phyloP scores from a whole-genome alignment of 2,797 vertebrate genomes.

The Pangasius sanitwongsei region DNA sequence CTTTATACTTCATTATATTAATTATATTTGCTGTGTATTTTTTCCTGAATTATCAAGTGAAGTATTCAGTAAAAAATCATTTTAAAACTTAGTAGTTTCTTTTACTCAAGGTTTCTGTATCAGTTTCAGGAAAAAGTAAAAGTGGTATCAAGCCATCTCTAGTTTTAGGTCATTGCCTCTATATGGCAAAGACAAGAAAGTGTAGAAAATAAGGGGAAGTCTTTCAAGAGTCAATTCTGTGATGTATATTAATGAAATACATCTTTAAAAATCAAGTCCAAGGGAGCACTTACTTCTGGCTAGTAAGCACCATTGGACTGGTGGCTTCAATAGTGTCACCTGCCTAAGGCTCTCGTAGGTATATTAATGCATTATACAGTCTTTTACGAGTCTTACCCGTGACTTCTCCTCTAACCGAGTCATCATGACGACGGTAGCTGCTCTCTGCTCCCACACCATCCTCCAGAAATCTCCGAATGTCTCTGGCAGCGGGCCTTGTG shows the following conservation, averaged over 20 bases:
- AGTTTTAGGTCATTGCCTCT: not conserved
- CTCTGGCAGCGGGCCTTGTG: conserved; percentile 92
- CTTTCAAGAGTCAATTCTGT: not conserved
- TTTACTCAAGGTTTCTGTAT: not conserved
- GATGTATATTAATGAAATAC: not conserved
- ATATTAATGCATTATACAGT: not conserved
- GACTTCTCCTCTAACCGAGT: conserved; percentile 96
- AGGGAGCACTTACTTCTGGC: not conserved
- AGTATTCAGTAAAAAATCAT: not conserved
- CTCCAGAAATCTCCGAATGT: conserved; percentile 98
- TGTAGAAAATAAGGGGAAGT: not conserved
- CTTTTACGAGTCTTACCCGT: conserved; percentile 74
- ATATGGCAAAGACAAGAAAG: not conserved
- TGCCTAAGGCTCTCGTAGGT: not conserved
- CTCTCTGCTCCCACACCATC: conserved; percentile 98
- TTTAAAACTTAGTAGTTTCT: not conserved
- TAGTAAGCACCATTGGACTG: not conserved
- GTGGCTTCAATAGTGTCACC: not conserved
- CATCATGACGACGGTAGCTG: conserved; percentile 97
- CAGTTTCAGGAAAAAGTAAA: not conserved
- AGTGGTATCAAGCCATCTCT: not conserved
- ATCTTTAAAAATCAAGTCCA: not conserved
- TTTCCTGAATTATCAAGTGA: not conserved
- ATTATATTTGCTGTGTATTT: not conserved
- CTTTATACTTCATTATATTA: not conserved